Conservation (phyloP, 2,888 invertebrate genomes). For the Eupithecia subfuscata region DNA sequence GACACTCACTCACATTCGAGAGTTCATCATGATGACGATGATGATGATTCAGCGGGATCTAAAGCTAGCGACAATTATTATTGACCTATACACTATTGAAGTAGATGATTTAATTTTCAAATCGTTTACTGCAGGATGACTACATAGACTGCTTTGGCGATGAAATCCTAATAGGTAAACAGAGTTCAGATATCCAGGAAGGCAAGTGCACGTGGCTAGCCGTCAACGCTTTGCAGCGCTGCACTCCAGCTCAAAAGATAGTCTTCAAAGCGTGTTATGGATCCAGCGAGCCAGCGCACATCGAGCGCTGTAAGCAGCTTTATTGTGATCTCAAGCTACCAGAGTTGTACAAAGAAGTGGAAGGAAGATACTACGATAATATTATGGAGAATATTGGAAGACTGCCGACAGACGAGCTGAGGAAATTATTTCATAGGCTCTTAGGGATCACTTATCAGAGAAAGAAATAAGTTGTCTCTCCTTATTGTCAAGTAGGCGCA, state of each 20-base stretch:
- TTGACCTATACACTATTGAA: background rate
- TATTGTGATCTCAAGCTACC: constrained; percentile 87
- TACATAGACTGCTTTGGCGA: constrained; percentile 95
- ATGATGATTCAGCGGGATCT: too few relatives aligned
- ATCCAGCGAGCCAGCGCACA: constrained; percentile 85
- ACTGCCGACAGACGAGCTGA: constrained; percentile 67
- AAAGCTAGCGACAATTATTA: too few relatives aligned
- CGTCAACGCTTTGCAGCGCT: constrained; percentile 90
- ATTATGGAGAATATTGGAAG: constrained; percentile 71
- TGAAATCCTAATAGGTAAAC: constrained; percentile 91
- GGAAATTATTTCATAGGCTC: constrained; percentile 88
- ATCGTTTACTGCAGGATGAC: constrained; percentile 85
- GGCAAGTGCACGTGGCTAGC: constrained; percentile 98
- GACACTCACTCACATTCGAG: too few relatives aligned
- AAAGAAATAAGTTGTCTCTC: constrained; percentile 40
- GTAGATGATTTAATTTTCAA: background rate
- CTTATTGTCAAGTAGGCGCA: too few relatives aligned
- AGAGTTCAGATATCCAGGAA: constrained; percentile 94
- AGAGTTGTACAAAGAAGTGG: constrained; percentile 87
- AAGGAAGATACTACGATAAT: constrained; percentile 88
- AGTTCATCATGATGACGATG: too few relatives aligned
- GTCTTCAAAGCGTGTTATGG: constrained; percentile 89
- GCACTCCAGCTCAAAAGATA: constrained; percentile 84
- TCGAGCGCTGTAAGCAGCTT: constrained; percentile 73
- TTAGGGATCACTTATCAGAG: constrained; percentile 88